Percentiles rank a stretch among this genome's conserved stretches.
These are phyloP conservation scores for Halichondria panicea DNA, from an alignment of 37 sponge, comb jelly and placozoan species.

Conservation along the genomic window DNA sequence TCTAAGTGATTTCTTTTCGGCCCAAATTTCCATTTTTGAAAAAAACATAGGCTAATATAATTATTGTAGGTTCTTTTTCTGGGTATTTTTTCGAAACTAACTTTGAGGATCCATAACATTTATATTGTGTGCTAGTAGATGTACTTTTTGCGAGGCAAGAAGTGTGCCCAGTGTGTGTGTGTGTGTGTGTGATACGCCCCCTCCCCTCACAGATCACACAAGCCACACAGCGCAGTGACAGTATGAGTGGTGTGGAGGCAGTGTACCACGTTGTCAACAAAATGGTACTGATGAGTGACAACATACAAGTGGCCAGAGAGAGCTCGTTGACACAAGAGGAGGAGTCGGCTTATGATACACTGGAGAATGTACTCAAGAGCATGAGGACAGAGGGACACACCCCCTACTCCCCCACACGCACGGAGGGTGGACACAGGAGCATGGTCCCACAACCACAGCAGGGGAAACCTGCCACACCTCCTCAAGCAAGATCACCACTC, in stretches of 20 bases:
- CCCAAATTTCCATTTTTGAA: too few relatives aligned
- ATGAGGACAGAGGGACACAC: too few relatives aligned
- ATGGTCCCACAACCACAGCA: neutral
- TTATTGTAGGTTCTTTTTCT: too few relatives aligned
- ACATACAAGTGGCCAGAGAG: neutral
- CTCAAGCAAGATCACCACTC: too few relatives aligned
- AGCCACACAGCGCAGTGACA: neutral
- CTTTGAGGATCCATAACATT: too few relatives aligned
- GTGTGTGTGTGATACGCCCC: neutral
- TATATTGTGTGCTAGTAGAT: neutral
- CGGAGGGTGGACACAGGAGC: neutral
- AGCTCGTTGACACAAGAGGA: neutral
- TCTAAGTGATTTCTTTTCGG: too few relatives aligned
- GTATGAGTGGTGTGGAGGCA: slow-evolving; percentile 1
- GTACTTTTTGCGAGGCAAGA: neutral
- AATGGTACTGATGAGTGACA: neutral
- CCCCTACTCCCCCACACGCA: too few relatives aligned
- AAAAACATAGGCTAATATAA: too few relatives aligned
- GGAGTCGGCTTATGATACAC: slow-evolving; percentile 16
- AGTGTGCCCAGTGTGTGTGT: neutral
- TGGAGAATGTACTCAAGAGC: slow-evolving; percentile 30
- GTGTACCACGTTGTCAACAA: slow-evolving; percentile 35
- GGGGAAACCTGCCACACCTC: neutral
- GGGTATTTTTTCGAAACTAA: too few relatives aligned
- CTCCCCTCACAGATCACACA: slow-evolving; percentile 6